These are phyloP conservation scores for Drosophila neonasuta DNA, from an alignment of 2,888 invertebrate species.

Conservation along the genomic window DNA sequence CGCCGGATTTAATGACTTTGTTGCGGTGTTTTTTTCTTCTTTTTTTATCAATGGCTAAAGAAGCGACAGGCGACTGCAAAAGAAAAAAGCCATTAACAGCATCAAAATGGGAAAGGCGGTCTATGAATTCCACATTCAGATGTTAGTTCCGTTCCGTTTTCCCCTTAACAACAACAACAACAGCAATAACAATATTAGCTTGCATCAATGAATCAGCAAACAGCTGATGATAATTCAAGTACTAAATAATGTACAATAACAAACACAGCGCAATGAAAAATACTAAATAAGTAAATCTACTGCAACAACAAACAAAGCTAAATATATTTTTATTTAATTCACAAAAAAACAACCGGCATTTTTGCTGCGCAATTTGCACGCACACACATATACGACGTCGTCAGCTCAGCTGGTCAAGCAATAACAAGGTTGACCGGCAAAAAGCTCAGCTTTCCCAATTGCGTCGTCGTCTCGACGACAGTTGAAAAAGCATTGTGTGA, in stretches of 20 bases:
- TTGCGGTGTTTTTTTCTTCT: constrained; percentile 60
- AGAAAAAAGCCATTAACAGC: constrained; percentile 32
- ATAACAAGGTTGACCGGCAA: constrained; percentile 60
- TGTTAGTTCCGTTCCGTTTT: constrained; percentile 35
- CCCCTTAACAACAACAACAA: background rate
- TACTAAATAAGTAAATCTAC: constrained; percentile 15
- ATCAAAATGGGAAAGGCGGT: constrained; percentile 27
- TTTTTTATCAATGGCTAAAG: constrained; percentile 65
- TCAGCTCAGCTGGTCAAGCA: constrained; percentile 72
- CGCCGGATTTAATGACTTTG: constrained; percentile 79
- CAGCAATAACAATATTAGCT: background rate
- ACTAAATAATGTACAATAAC: constrained; percentile 2
- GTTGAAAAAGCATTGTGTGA: constrained; percentile 24
- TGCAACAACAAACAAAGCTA: constrained; percentile 14
- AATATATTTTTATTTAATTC: constrained; percentile 38
- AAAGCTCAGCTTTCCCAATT: constrained; percentile 73
- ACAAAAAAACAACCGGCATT: constrained; percentile 61
- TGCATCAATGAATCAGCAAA: constrained; percentile 26
- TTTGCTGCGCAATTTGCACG: constrained; percentile 71
- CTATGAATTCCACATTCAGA: constrained; percentile 22
- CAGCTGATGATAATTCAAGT: constrained; percentile 29
- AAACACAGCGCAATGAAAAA: constrained; percentile 12
- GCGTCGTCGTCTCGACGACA: constrained; percentile 61
- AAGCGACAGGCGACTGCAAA: constrained; percentile 19
- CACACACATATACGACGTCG: constrained; percentile 11